These are phyloP conservation scores for Acleris sparsana DNA, from an alignment of 2,888 invertebrate species.

Conservation along the genomic window DNA sequence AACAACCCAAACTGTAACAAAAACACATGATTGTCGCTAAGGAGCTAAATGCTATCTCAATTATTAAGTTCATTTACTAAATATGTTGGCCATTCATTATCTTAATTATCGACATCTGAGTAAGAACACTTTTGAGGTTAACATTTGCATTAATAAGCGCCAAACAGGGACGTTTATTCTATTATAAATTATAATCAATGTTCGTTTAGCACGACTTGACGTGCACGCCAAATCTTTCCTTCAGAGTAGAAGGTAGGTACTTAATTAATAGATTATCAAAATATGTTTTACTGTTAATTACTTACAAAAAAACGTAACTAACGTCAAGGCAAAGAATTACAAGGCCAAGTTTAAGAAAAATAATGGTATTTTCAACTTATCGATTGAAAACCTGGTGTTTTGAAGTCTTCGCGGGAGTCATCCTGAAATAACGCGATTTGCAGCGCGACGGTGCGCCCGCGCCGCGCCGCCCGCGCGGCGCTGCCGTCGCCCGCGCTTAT, in stretches of 20 bases:
- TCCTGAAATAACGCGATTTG: slow-evolving; percentile 83
- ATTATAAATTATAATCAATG: no score
- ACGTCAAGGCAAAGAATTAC: slow-evolving; percentile 24
- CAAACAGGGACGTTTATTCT: not conserved
- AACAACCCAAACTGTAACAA: not conserved
- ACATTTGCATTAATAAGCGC: slow-evolving; percentile 1
- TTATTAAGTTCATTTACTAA: not conserved
- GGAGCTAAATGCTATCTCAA: no score
- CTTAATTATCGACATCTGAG: slow-evolving; percentile 1
- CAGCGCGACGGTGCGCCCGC: slow-evolving; percentile 63
- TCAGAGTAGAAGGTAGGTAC: no score
- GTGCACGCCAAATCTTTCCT: no score
- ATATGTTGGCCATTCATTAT: not conserved
- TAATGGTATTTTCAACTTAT: slow-evolving; percentile 41
- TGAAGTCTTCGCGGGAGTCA: slow-evolving; percentile 81
- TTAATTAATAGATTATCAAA: no score
- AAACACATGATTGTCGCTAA: no score
- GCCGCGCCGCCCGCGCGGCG: slow-evolving; percentile 73
- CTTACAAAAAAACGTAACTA: slow-evolving; percentile 3
- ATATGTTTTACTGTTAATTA: not conserved
- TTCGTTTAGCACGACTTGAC: no score
- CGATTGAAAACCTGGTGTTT: slow-evolving; percentile 63
- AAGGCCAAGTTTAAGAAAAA: slow-evolving; percentile 7
- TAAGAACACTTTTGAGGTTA: slow-evolving; percentile 5
- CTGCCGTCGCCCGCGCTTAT: slow-evolving; percentile 64